Evolutionary conservation across 53 echinoderm and acorn worm species (phyloP), one percentile per base, ranked within the genome.

Genomic region (Glandiceps talaboti): DNA sequence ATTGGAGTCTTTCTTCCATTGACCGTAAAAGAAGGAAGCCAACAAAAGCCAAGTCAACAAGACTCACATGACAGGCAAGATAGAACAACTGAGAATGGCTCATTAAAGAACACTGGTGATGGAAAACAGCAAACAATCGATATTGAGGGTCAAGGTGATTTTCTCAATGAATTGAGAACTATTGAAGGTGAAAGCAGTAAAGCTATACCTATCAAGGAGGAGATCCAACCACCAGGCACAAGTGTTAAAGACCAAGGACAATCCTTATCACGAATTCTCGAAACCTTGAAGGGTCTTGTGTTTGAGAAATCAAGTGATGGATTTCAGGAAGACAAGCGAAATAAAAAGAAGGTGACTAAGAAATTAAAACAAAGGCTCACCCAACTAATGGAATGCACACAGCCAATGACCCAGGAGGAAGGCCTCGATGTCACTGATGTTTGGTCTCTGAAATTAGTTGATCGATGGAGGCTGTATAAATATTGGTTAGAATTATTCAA

Each of bases 391-490:
- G 27, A 28, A 76, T 81, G 77, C 30, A 26, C 33, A 31, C 84
- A 88, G 29, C 30, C 76, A 25, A 90, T 86, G 86, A 81, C 86
- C 27, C 84, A 88, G 73, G 83, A 85, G 6, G 91, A 91, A 29
- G 80, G 76, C 29, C 27, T 30, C 0, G 20, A 74, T 26, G 31
- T 83, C 29, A 74, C 64, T 31, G 81, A 82, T 82, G 80, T 86
- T 74, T 84, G 83, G 82, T 26, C 27, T 28, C 76, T 88, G 0
- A 29, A 30, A 28, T 27, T 78, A 1, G 28, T 27, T 1, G 33
- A 82, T 29, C 79, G 90, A 14, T 90, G 90, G 90, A 73, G 81
- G 10, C 82, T 90, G 14, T 90, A 90, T 72, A 32, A 87, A 1
- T 76, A 73, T 29, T 90, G 90, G 90, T 73, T 85, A 28, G 20